Base-by-base conservation (phyloP, 2,113 vertebrate species). In the Dipodomys ordii region DNA sequence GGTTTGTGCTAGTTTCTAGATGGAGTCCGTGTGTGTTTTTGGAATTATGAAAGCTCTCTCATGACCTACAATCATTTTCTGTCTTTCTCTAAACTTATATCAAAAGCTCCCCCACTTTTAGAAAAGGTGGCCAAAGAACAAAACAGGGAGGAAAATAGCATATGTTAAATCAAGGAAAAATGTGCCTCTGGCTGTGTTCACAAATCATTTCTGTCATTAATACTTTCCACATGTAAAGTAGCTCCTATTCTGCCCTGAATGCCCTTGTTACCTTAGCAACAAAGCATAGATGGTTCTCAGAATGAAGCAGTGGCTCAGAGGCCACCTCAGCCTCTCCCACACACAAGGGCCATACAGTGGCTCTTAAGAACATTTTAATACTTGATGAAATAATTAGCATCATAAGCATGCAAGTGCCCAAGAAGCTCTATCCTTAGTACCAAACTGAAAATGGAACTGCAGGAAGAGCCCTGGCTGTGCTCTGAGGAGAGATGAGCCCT, bases 181-280 rank as follows among this genome's bases (percentile, higher is more conserved):
- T 81, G 57, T 68, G 87, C 91, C 62, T 69, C 60, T 92, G 86
- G 80, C 64, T 87, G 95, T 79, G 80, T 97, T 97, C 74, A 83
- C 89, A 78, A 89, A n/a, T 85, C n/a, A 67, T 19, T 96, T 95
- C 74, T 85, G 69, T 84, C 82, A 88, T 68, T 95, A 97, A 97
- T 80, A 65, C 90, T 97, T 97, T 93, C 81, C 53, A 92, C 69
- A 95, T 88, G 88, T 88, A 91, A 84, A 95, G 64, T 92, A 79
- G 92, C 68, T 97, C 86, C 81, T 93, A 3, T 89, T 84, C 93
- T 94, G 90, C 77, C 83, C 92, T 27, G 68, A 91, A 96, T 90
- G 62, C 67, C 94, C 84, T 90, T 88, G 90, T 97, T 97, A 91
- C 83, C 96, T 92, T 90, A 96, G 97, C 93, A 98, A 97, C 94